phyloP scores from a whole-genome alignment of 2,888 invertebrate species.

The Cryptus armator region DNA sequence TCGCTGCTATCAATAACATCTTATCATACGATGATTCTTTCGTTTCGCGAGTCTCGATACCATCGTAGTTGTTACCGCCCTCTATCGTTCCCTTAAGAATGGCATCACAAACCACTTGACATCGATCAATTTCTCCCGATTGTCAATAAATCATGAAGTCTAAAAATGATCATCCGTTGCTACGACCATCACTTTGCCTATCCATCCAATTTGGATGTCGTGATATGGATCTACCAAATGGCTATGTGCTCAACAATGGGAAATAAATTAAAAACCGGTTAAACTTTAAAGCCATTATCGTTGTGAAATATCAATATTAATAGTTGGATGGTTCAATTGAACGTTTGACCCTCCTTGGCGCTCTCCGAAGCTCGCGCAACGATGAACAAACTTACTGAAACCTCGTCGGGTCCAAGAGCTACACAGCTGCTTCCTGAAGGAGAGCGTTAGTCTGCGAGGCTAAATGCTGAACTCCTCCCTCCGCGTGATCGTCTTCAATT shows the following conservation, averaged over 20 bases:
- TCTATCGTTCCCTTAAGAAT: not conserved
- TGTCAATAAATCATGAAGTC: not conserved
- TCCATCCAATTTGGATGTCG: not conserved
- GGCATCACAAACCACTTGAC: not conserved
- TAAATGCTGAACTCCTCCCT: conserved; percentile 27
- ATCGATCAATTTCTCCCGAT: not conserved
- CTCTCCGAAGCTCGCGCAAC: conserved; percentile 64
- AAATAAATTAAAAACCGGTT: not conserved
- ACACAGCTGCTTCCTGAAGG: conserved; percentile 78
- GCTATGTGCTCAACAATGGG: not conserved
- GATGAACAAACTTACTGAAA: conserved; percentile 79
- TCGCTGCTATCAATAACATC: not conserved
- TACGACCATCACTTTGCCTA: not conserved
- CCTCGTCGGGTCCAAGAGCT: conserved; percentile 65
- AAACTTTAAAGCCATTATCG: conserved; percentile 43
- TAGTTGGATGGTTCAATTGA: conserved; percentile 79
- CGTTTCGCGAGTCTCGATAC: not conserved
- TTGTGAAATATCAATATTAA: conserved; percentile 67
- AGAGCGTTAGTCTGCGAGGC: conserved; percentile 15
- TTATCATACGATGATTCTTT: not conserved
- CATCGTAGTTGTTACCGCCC: not conserved
- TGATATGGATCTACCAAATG: not conserved
- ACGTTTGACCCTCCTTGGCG: conserved; percentile 78
- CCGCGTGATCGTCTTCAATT: conserved; percentile 36
- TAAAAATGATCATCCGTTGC: not conserved